Base-by-base conservation (phyloP, 1,140 invertebrate species). In the Tigriopus japonicus region DNA sequence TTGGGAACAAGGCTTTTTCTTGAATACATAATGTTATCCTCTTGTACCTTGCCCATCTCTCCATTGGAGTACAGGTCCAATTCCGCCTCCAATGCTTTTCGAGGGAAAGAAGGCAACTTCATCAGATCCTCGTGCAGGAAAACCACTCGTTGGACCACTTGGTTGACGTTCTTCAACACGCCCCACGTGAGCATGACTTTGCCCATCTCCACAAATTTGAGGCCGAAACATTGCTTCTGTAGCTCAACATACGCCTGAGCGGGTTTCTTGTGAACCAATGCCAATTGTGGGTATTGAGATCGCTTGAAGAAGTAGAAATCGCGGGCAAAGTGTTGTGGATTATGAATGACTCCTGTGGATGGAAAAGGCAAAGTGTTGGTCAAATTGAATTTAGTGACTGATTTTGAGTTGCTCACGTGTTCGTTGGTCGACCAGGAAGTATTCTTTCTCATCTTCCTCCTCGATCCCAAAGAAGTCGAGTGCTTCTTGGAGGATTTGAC, bases 281-380 rank as follows among this genome's bases (percentile, higher is more conserved):
- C 85, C 35, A 99, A 74, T 72, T 98, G 92, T 0, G 96, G 94
- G 72, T 98, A 98, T 70, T 96, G 92, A 0, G 93, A 94, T 19
- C 96, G 79, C 69, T 97, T 95, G 73, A 98, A 99, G 72, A 98
- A 98, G 71, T 99, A 99, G 71, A 93, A 90, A 69, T 99, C 96
- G 53, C 96, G 75, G 0, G 97, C 93, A 71, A 93, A 97, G 19
- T 86, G 84, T 62, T 86, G 84, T 0, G 89, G 82, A 73, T 94
- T 96, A 66, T 92, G 86, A 64, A 94, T 93, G 79, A 92, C 87
- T 75, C 86, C 89, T 93, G 72, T 62, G 69, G 64, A 63, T 35
- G 28, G 28, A 9, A 9, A 35, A 9, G 28, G 28, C 9, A 9
- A 9, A 5, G 28, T 35, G 3, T 35, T 35, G 3, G 3, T 35